phyloP scores from a whole-genome alignment of 2,113 vertebrate genomes.

The Mystacornis crossleyi region DNA sequence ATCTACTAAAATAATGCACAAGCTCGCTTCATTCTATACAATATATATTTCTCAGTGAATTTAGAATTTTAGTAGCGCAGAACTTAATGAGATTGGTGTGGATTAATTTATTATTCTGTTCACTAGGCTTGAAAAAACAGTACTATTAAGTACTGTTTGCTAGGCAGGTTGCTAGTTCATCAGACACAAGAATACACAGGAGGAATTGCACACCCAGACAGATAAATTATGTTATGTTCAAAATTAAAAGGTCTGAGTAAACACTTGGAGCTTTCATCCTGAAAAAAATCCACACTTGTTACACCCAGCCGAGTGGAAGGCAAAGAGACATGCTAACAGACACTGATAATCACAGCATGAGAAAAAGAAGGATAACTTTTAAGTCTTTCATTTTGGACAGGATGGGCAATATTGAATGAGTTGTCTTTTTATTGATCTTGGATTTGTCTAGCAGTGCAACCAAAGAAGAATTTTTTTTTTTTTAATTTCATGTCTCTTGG shows the following conservation, averaged over 20 bases:
- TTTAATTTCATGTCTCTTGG: not conserved
- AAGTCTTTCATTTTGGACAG: fast-evolving
- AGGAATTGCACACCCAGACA: not conserved
- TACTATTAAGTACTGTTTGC: not conserved
- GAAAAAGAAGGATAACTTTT: not conserved
- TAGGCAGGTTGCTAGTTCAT: not conserved
- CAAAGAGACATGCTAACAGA: not conserved
- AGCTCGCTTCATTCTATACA: not conserved
- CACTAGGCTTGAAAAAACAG: not conserved
- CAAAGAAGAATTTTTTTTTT: not conserved
- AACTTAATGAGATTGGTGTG: not conserved
- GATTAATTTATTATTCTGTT: not conserved
- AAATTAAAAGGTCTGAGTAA: not conserved
- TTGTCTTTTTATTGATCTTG: not conserved
- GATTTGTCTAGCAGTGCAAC: not conserved
- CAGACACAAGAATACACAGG: not conserved
- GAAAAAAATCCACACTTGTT: not conserved
- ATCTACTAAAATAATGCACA: not conserved
- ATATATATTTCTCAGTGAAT: not conserved
- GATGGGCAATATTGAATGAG: not conserved
- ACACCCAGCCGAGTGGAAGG: not conserved
- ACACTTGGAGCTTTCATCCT: not conserved
- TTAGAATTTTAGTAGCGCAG: not conserved
- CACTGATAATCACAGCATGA: not conserved
- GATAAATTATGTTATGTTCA: not conserved